A percentile compares a stretch with the other conserved stretches of the same genome.
These are phyloP conservation scores for Heterodera filipjevi DNA, from an alignment of 2,888 invertebrate species.

Conservation along the genomic window DNA sequence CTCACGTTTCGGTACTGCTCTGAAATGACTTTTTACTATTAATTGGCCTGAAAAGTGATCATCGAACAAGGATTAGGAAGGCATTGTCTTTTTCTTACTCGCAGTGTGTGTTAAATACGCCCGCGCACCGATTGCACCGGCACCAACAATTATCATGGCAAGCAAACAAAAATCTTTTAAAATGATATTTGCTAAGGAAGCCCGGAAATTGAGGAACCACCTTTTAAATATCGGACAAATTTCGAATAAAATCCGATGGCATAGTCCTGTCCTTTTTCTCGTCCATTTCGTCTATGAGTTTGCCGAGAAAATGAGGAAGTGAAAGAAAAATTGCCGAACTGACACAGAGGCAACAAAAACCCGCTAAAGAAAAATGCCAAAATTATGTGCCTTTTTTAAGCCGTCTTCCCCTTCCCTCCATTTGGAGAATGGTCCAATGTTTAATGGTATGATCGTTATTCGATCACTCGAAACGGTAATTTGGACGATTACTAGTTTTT, in stretches of 20 bases:
- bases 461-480: no score
- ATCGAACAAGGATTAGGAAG: no score
- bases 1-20: no score
- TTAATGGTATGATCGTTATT: no score
- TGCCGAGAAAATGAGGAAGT: slow-evolving; percentile 89
- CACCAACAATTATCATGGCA: slow-evolving; percentile 84
- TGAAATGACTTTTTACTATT: no score
- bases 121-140: slow-evolving; percentile 85
- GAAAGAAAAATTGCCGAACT: slow-evolving; percentile 91
- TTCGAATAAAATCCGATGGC: slow-evolving; percentile 59
- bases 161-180: slow-evolving; percentile 68
- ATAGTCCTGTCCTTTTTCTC: background rate
- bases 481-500: no score
- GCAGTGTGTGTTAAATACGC: slow-evolving; percentile 89
- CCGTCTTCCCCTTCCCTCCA: no score
- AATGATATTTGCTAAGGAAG: slow-evolving; percentile 33
- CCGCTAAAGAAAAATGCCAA: no score
- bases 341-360: slow-evolving; percentile 79
- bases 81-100: no score
- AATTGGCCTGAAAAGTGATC: no score
- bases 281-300: slow-evolving; percentile 77
- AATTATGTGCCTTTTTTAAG: no score
- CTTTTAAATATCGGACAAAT: slow-evolving; percentile 72
- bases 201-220: background rate
- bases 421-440: no score